Evolutionary conservation across 2,797 vertebrate genomes (phyloP), one percentile per base, ranked within the genome.

Genomic region (Synanceia verrucosa): DNA sequence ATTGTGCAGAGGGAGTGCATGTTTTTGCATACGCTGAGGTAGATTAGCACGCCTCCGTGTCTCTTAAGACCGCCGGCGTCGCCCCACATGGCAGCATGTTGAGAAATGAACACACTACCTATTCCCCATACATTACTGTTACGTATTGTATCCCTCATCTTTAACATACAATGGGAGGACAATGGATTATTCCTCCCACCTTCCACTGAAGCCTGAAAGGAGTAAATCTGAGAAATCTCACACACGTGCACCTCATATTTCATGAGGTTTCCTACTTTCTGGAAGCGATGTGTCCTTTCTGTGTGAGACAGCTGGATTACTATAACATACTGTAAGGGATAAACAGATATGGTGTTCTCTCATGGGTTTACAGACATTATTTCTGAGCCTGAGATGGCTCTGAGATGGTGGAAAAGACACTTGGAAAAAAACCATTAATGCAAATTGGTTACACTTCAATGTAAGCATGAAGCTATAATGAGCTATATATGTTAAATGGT

Each of bases 121-220:
- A 36, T 55, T 66, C 79, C 68, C 65, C 71, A 73, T 76, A 62
- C 7, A 50, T 71, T 36, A 6, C 14, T 18, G 5, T 65, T 64
- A 73, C 46, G 44, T 13, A 24, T 81, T 78, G 18, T 12, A 16
- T 24, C 33, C 61, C 62, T 76, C 66, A 62, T 73, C 59, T 73
- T 83, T 64, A 56, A 50, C 65, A 62, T 55, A 78, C 76, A 84
- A 69, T 51, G 36, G 10, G 53, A 69, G 79, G 58, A 81, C 75
- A 72, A 80, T 37, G 67, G 53, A 82, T 85, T 61, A 72, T 85
- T 72, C 81, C 79, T 77, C 86, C 82, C 75, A 76, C 79, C 44
- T 55, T 70, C 53, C 31, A 14, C 62, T 14, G 28, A 67, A 4
- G 31, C 43, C 56, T 51, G 26, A 28, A 46, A 52, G 66, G 41